Base-by-base conservation (phyloP, 2,797 vertebrate species). In the Aeoliscus strigatus region DNA sequence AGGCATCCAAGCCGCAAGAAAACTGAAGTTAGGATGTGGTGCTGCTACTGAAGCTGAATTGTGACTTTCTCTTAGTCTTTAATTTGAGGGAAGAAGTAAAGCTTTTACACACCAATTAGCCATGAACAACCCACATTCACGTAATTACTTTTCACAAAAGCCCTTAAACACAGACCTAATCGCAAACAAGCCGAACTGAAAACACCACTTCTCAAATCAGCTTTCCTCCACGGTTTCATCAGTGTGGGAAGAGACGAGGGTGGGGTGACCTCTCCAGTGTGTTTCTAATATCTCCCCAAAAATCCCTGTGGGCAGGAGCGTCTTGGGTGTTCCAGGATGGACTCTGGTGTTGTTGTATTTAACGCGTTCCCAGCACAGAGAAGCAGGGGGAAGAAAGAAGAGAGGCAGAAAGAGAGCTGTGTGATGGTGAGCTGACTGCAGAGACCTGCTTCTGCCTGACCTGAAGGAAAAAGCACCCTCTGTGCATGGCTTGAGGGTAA, bases 311-410 rank as follows among this genome's bases (percentile, higher is more conserved):
- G 88, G 81, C 65, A 65, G 53, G 57, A 83, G 79, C 85, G 54
- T 87, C 87, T 87, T 89, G 88, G 87, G 87, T 89, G 88, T 89
- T 88, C 84, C 65, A 70, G 71, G 62, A 64, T 79, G 80, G 87
- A 89, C 70, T 87, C 79, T 77, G 73, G 81, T 88, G 87, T 89
- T 85, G 90, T 90, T 92, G 88, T 90, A 88, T 89, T 85, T 87
- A 90, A 87, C 75, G 57, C 87, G 87, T 92, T 92, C 91, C 90
- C 82, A 78, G 70, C 25, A 6, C 61, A 57, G 42, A 63, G 57
- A 49, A 46, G 51, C 52, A 44, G 37, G 47, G 76, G 40, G 56
- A 26, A 78, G 84, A 73, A 66, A 77, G 44, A 48, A 78, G 77
- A 83, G 82, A 84, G 79, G 77, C 76, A 75, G 82, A 82, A 83